phyloP scores from a whole-genome alignment of 2,113 vertebrate genomes.

The Raja brachyura region DNA sequence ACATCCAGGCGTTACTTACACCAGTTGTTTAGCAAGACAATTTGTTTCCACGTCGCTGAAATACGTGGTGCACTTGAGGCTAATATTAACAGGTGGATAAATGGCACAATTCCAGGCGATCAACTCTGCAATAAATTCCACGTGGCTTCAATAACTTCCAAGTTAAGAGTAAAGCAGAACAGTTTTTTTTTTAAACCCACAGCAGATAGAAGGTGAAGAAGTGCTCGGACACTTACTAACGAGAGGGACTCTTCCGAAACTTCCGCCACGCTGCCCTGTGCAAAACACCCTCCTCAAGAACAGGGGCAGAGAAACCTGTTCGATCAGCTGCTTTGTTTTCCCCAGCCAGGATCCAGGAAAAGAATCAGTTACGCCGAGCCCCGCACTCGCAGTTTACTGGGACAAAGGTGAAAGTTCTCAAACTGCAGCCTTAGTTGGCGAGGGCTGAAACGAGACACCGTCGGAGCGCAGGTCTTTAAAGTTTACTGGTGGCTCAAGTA shows the following conservation, averaged over 20 bases:
- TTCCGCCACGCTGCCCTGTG: not conserved
- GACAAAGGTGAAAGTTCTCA: slow-evolving; percentile 65
- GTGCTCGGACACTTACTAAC: not conserved
- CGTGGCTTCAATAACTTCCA: not conserved
- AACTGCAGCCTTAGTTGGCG: slow-evolving; percentile 60
- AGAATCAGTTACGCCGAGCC: slow-evolving; percentile 49
- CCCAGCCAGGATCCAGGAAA: slow-evolving; percentile 57
- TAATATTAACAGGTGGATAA: not conserved
- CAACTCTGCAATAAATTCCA: not conserved
- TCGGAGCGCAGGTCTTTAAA: slow-evolving; percentile 47
- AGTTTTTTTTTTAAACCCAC: too few species aligned
- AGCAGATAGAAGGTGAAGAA: not conserved
- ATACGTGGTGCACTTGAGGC: not conserved
- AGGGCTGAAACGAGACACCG: slow-evolving; percentile 57
- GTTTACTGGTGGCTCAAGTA: too few species aligned
- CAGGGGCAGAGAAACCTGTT: not conserved
- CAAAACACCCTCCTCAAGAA: not conserved
- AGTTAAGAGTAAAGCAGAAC: not conserved
- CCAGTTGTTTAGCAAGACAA: not conserved
- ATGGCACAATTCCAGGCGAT: not conserved
- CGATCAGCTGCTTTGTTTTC: slow-evolving; percentile 45
- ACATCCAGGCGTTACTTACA: not conserved
- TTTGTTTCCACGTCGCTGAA: not conserved
- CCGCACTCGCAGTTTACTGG: slow-evolving; percentile 55
- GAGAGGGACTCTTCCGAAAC: not conserved